Evolutionary conservation across 1,140 invertebrate species (phyloP).

Genomic region (Oppia nitens): DNA sequence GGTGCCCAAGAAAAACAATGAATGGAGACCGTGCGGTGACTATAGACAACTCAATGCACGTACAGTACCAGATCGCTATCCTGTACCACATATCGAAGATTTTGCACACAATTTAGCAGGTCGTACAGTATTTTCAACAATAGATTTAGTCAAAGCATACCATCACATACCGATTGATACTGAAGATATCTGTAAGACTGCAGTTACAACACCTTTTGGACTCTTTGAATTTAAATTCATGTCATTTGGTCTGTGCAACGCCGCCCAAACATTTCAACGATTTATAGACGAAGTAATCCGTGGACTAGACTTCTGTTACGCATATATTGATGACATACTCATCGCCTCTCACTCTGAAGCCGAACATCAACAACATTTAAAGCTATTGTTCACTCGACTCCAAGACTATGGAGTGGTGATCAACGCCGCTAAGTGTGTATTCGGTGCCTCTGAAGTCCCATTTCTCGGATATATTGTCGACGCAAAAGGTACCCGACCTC

Average conservation of each 20-base stretch:
- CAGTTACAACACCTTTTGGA: conserved; percentile 22
- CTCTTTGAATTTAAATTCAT: conserved; percentile 24
- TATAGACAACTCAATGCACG: conserved; percentile 22
- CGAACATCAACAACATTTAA: background rate
- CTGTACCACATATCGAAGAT: conserved; percentile 22
- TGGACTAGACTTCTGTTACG: background rate
- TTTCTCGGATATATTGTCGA: conserved; percentile 16
- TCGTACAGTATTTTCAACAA: conserved; percentile 14
- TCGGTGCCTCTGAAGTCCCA: conserved; percentile 13
- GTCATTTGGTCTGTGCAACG: conserved; percentile 26
- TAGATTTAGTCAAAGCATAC: conserved; percentile 21
- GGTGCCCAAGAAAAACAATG: conserved; percentile 20
- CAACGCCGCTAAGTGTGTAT: conserved; percentile 13
- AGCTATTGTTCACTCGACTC: background rate
- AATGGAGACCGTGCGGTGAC: conserved; percentile 22
- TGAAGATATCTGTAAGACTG: conserved; percentile 18
- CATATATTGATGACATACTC: no score
- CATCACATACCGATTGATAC: conserved; percentile 18
- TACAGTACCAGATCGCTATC: conserved; percentile 22
- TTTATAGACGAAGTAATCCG: background rate
- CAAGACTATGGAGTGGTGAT: background rate
- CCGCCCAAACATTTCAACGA: no score
- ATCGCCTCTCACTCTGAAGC: background rate
- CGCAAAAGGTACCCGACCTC: background rate
- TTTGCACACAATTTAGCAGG: conserved; percentile 12